Evolutionary conservation across 2,888 invertebrate genomes (phyloP).

Genomic region (Drosophila paramelanica): DNA sequence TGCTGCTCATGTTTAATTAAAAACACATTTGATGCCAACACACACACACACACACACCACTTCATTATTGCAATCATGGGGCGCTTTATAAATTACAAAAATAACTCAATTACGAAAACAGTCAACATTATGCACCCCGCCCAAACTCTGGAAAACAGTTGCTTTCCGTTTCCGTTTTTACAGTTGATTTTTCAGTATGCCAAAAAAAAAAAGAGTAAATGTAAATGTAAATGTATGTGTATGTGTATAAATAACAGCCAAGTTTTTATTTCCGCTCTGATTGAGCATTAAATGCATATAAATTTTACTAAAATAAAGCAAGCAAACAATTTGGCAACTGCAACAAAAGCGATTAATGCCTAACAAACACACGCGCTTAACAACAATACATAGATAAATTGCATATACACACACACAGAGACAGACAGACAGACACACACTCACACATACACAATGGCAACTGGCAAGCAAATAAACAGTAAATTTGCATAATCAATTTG

Average conservation of each 20-base stretch:
- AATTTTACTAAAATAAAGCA: slow-evolving; percentile 55
- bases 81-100: slow-evolving; percentile 65
- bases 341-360: slow-evolving; percentile 76
- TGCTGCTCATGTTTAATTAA: slow-evolving; percentile 73
- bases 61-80: slow-evolving; percentile 61
- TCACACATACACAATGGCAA: slow-evolving; percentile 41
- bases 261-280: slow-evolving; percentile 73
- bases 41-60: slow-evolving; percentile 24
- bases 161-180: slow-evolving; percentile 69
- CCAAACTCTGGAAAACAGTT: slow-evolving; percentile 45
- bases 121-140: slow-evolving; percentile 18
- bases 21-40: slow-evolving; percentile 56
- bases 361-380: slow-evolving; percentile 38
- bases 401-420: slow-evolving; percentile 6
- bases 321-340: slow-evolving; percentile 46
- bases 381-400: slow-evolving; percentile 27
- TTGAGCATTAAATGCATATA: slow-evolving; percentile 73
- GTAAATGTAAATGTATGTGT: background rate
- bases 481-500: slow-evolving; percentile 80
- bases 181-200: slow-evolving; percentile 50
- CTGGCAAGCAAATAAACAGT: slow-evolving; percentile 69
- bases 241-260: slow-evolving; percentile 11
- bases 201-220: slow-evolving; percentile 16
- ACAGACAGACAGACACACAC: slow-evolving; percentile 3
- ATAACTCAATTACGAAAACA: slow-evolving; percentile 69